A percentile compares a stretch with the other conserved stretches of the same genome.
These are phyloP conservation scores for Acanthosepion pharaonis DNA, from an alignment of 2,888 invertebrate genomes.

Conservation along the genomic window DNA sequence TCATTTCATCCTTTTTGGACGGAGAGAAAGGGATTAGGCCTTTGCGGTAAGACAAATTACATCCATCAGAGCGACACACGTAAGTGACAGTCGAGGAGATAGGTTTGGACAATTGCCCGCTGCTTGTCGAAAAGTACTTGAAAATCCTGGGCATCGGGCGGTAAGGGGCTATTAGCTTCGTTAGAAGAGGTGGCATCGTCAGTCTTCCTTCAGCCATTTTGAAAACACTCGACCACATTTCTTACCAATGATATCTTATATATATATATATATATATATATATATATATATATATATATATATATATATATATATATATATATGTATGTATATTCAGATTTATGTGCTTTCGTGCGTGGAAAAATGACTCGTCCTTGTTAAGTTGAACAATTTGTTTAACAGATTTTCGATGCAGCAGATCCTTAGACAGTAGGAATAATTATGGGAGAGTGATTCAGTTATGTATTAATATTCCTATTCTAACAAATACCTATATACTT, in stretches of 20 bases:
- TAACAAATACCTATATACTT: too few species aligned
- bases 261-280: background rate
- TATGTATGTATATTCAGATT: background rate
- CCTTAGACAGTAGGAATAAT: too few species aligned
- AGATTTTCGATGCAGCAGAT: too few species aligned
- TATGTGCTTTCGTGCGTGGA: background rate
- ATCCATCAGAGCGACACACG: slow-evolving; percentile 33
- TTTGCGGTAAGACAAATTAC: slow-evolving; percentile 10
- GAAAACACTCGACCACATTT: background rate
- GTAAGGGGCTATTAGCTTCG: slow-evolving; percentile 12
- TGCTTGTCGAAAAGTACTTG: slow-evolving; percentile 33
- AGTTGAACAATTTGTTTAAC: too few species aligned
- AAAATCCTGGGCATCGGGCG: background rate
- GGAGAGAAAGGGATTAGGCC: background rate
- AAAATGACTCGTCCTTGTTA: too few species aligned
- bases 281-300: background rate
- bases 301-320: slow-evolving; percentile 9
- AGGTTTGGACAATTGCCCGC: background rate
- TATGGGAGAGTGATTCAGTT: too few species aligned
- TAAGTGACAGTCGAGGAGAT: slow-evolving; percentile 1
- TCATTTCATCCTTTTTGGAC: background rate
- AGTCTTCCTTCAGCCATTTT: background rate
- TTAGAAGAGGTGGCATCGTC: background rate
- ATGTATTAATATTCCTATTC: too few species aligned
- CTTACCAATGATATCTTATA: background rate